Conservation (phyloP, 2,888 invertebrate genomes). For the Mimachlamys varia region DNA sequence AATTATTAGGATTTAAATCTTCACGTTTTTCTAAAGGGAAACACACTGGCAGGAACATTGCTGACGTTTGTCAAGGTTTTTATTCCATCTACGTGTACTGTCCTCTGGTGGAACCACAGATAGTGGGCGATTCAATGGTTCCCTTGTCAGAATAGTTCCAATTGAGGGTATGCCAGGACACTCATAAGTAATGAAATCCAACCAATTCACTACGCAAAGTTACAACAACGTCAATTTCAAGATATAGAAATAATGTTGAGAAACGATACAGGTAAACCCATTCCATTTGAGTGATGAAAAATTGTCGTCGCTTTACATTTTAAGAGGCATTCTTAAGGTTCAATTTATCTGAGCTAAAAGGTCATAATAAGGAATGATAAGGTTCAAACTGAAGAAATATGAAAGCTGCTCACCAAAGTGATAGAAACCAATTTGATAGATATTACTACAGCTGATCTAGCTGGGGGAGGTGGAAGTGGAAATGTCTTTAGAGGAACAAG, state of each 20-base stretch:
- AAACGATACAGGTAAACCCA: conserved; percentile 38
- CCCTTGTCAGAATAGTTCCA: conserved; percentile 37
- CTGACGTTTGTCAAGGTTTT: not conserved
- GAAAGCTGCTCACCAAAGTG: not conserved
- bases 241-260: conserved; percentile 38
- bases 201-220: conserved; percentile 23
- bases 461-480: not conserved
- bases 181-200: conserved; percentile 9
- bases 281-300: too few species aligned
- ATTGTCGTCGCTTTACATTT: too few species aligned
- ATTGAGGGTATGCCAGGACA: conserved; percentile 32
- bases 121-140: conserved; percentile 36
- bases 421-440: not conserved
- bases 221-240: conserved; percentile 34
- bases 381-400: not conserved
- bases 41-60: too few species aligned
- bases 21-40: not conserved
- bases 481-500: not conserved
- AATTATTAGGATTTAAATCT: too few species aligned
- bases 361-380: not conserved
- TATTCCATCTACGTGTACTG: not conserved
- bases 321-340: too few species aligned
- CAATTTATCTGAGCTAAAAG: too few species aligned
- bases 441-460: conserved; percentile 27
- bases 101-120: not conserved